A percentile compares a stretch with the other conserved stretches of the same genome.
Evolutionary conservation across 2,888 invertebrate species (phyloP).

Genomic region (Geophilus truncorum): DNA sequence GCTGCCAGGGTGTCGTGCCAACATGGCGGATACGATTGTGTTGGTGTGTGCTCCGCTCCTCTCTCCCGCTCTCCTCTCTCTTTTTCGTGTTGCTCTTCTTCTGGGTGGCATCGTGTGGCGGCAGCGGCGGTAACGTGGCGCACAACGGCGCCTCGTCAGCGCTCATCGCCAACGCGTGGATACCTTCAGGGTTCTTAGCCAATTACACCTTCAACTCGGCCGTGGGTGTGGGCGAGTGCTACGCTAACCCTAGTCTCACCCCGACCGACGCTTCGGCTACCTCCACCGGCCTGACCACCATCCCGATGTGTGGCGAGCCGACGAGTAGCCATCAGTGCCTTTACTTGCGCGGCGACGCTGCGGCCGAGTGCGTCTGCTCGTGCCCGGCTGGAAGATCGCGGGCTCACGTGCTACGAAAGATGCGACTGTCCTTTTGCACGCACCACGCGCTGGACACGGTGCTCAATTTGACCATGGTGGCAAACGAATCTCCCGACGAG

Average conservation of each 20-base stretch:
- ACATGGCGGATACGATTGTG: slow-evolving; percentile 36
- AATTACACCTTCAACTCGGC: slow-evolving; percentile 36
- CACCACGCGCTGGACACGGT: slow-evolving; percentile 38
- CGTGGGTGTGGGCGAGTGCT: slow-evolving; percentile 34
- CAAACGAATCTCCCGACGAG: neutral
- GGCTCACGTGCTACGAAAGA: slow-evolving; percentile 17
- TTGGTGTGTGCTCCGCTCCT: slow-evolving; percentile 31
- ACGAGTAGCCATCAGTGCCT: slow-evolving; percentile 36
- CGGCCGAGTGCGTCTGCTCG: slow-evolving; percentile 34
- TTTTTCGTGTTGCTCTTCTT: slow-evolving; percentile 31
- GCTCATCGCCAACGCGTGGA: slow-evolving; percentile 33
- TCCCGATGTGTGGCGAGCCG: neutral
- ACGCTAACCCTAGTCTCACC: slow-evolving; percentile 1
- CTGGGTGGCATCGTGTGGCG: neutral
- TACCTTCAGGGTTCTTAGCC: slow-evolving; percentile 32
- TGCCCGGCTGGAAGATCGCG: slow-evolving; percentile 27
- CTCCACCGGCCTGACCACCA: neutral
- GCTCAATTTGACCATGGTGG: slow-evolving; percentile 28
- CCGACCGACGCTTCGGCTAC: neutral
- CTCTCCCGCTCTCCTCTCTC: slow-evolving; percentile 25
- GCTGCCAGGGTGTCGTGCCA: slow-evolving; percentile 32
- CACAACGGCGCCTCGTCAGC: slow-evolving; percentile 1
- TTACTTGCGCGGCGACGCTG: slow-evolving; percentile 36
- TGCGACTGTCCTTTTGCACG: slow-evolving; percentile 40
- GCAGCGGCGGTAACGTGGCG: neutral